A percentile compares a stretch with the other conserved stretches of the same genome.
These are phyloP conservation scores for Dreissena polymorpha DNA, from an alignment of 1,140 invertebrate species.

Conservation along the genomic window DNA sequence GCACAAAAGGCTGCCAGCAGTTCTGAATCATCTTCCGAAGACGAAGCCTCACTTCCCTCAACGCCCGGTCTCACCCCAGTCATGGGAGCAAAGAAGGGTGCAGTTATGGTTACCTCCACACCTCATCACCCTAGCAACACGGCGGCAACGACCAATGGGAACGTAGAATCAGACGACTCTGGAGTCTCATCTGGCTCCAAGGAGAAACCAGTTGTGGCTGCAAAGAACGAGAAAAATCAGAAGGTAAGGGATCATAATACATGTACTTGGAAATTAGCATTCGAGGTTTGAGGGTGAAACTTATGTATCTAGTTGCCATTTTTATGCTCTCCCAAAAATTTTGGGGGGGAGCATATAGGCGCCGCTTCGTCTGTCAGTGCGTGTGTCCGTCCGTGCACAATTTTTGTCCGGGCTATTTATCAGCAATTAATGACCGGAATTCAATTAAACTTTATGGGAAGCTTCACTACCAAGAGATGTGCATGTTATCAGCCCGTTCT, in stretches of 20 bases:
- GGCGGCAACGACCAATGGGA: background rate
- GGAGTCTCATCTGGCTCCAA: conserved; percentile 28
- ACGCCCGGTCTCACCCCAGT: conserved; percentile 57
- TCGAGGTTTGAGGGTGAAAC: too few species aligned
- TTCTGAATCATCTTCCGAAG: conserved; percentile 55
- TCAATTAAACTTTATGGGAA: too few species aligned
- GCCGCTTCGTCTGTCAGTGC: too few species aligned
- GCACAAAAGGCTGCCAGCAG: conserved; percentile 49
- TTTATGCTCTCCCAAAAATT: too few species aligned
- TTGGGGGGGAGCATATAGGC: too few species aligned
- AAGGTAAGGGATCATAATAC: conserved; percentile 17
- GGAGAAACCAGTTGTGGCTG: background rate
- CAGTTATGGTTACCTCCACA: conserved; percentile 27
- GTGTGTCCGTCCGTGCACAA: too few species aligned
- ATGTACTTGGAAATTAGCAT: background rate
- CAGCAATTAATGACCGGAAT: too few species aligned
- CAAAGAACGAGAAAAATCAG: conserved; percentile 23
- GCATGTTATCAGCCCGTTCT: too few species aligned
- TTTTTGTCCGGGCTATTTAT: too few species aligned
- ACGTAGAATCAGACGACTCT: conserved; percentile 39
- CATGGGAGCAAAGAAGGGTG: conserved; percentile 22
- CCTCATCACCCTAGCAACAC: conserved; percentile 19
- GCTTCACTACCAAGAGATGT: too few species aligned
- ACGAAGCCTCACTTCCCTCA: conserved; percentile 33
- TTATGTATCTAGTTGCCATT: too few species aligned